Evolutionary conservation across 2,113 vertebrate species (phyloP).

Genomic region (Nipponia nippon): DNA sequence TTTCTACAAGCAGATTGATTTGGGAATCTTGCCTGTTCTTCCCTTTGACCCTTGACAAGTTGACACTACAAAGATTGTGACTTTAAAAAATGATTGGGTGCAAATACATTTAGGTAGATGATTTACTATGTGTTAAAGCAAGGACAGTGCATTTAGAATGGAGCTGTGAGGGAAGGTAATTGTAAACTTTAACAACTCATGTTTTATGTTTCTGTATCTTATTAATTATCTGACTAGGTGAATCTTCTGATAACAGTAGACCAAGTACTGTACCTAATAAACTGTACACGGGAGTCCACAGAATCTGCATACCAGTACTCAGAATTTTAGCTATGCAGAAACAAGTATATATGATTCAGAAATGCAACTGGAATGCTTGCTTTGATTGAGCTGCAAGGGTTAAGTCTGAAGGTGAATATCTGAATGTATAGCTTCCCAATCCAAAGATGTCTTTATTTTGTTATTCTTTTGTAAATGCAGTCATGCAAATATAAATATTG

Average conservation of each 20-base stretch:
- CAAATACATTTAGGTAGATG: conserved; percentile 84
- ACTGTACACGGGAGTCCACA: neutral
- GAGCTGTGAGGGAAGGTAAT: conserved; percentile 62
- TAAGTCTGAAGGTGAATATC: neutral
- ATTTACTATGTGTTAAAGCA: conserved; percentile 84
- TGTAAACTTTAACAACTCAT: conserved; percentile 69
- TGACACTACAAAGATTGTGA: conserved; percentile 86
- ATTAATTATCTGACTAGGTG: conserved; percentile 70
- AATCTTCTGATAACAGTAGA: conserved; percentile 30
- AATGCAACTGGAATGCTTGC: neutral
- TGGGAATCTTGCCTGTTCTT: conserved; percentile 84
- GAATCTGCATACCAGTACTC: neutral
- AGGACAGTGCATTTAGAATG: conserved; percentile 67
- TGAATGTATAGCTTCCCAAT: neutral
- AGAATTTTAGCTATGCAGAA: neutral
- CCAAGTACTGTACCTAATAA: neutral
- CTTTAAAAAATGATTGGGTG: conserved; percentile 88
- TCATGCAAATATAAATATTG: neutral
- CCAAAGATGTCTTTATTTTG: neutral
- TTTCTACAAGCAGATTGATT: conserved; percentile 92
- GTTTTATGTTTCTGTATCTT: conserved; percentile 67
- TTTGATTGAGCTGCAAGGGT: neutral
- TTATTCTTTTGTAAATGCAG: conserved; percentile 9
- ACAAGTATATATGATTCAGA: neutral
- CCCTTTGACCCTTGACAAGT: conserved; percentile 89